Conservation (phyloP, 2,888 invertebrate genomes). For the Seira sanloemensis region DNA sequence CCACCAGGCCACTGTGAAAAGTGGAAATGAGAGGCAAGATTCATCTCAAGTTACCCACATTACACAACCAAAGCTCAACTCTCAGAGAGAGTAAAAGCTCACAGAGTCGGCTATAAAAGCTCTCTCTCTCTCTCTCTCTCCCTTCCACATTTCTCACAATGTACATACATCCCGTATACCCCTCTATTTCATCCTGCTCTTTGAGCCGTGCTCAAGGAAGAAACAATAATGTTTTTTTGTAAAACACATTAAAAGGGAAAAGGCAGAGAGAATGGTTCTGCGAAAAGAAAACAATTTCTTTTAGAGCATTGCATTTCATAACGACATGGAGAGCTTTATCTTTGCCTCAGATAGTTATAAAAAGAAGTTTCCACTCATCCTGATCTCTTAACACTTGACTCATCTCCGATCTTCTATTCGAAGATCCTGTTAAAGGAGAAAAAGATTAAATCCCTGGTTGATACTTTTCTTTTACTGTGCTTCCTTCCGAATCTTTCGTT, state of each 20-base stretch:
- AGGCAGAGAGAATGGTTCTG: background rate
- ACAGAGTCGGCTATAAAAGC: no score
- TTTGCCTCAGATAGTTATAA: background rate
- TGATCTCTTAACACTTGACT: constrained; percentile 46
- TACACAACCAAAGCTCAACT: background rate
- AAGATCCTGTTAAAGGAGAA: constrained; percentile 35
- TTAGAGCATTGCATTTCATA: constrained; percentile 16
- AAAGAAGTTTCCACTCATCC: background rate
- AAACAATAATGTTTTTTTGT: background rate
- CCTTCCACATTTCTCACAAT: background rate
- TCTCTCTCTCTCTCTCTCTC: background rate
- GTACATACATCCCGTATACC: background rate
- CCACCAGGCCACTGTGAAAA: constrained; percentile 1
- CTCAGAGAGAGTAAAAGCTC: background rate
- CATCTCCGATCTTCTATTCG: constrained; percentile 38
- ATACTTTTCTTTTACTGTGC: constrained; percentile 50
- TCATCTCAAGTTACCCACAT: constrained; percentile 40
- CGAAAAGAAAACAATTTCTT: constrained; percentile 14
- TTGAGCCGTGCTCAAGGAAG: background rate
- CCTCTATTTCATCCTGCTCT: background rate
- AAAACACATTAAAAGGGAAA: constrained; percentile 19
- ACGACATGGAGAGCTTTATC: background rate
- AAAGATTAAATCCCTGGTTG: constrained; percentile 67
- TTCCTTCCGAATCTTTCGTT: constrained; percentile 55
- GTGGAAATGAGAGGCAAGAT: constrained; percentile 30